These are phyloP conservation scores for Gryon sp. DNA, from an alignment of 1,140 invertebrate genomes.

Conservation along the genomic window DNA sequence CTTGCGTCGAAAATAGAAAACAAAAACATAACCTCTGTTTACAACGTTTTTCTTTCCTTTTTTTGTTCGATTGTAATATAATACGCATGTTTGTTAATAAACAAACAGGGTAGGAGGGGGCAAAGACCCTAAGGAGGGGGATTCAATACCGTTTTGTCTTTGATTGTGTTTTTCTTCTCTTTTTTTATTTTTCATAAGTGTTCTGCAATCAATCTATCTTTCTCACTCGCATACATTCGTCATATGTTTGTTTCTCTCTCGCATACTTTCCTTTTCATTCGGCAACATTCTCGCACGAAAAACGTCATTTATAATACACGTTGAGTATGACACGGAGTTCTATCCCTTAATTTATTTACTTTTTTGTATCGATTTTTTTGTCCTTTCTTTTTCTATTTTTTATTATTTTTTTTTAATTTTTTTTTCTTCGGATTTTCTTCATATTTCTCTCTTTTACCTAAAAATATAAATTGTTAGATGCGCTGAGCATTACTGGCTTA, in stretches of 20 bases:
- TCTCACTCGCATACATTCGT: conserved; percentile 7
- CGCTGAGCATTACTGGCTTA: conserved; percentile 76
- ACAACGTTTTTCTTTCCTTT: background rate
- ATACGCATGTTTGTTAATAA: conserved; percentile 20
- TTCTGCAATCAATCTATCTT: background rate
- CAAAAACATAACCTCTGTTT: too few relatives aligned
- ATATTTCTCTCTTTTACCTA: conserved; percentile 62
- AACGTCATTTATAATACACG: conserved; percentile 71
- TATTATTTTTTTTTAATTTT: conserved; percentile 5
- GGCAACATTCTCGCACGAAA: conserved; percentile 72
- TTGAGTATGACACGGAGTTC: conserved; percentile 77
- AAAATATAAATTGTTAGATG: conserved; percentile 77
- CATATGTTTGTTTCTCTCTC: conserved; percentile 5
- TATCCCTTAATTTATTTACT: too few relatives aligned
- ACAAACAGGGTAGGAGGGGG: too few relatives aligned
- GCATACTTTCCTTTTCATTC: conserved; percentile 39
- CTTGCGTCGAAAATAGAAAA: too few relatives aligned
- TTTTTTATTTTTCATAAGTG: conserved; percentile 39
- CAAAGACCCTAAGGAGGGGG: too few relatives aligned
- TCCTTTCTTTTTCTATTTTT: background rate
- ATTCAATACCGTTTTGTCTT: conserved; percentile 72
- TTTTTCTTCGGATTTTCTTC: conserved; percentile 7
- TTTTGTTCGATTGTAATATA: too few relatives aligned
- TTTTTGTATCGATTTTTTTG: too few relatives aligned
- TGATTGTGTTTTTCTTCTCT: too few relatives aligned